A percentile compares a stretch with the other conserved stretches of the same genome.
These are phyloP conservation scores for Lepidurus packardi DNA, from an alignment of 1,140 invertebrate species.

Conservation along the genomic window DNA sequence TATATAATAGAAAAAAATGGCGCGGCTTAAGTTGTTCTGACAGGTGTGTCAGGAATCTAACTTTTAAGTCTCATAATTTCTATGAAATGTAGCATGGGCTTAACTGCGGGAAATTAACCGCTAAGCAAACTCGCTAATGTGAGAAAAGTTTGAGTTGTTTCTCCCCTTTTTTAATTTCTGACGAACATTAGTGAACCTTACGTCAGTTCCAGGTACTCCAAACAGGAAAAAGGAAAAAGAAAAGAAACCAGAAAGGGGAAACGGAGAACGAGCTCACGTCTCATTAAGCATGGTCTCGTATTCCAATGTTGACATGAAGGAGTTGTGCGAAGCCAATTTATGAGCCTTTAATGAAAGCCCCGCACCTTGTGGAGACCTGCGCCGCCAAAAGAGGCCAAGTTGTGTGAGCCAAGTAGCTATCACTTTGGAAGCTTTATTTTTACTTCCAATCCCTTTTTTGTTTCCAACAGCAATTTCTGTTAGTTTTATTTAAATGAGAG, in stretches of 20 bases:
- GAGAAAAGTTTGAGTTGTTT: slow-evolving; percentile 4
- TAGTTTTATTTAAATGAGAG: slow-evolving; percentile 22
- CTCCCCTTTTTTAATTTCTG: neutral
- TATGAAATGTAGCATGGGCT: neutral
- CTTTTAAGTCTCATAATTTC: neutral
- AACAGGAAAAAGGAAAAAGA: neutral
- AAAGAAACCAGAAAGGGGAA: slow-evolving; percentile 6
- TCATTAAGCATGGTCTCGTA: slow-evolving; percentile 19
- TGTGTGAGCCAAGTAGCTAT: slow-evolving; percentile 17
- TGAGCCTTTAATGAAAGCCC: slow-evolving; percentile 21
- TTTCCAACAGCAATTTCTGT: neutral
- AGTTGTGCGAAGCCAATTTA: slow-evolving; percentile 19
- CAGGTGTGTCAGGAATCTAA: neutral
- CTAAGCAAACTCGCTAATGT: slow-evolving; percentile 21
- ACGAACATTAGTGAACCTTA: neutral
- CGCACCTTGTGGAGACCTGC: slow-evolving; percentile 13
- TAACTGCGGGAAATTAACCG: neutral
- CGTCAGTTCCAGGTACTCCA: neutral
- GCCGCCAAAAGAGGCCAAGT: neutral
- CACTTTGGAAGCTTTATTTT: neutral
- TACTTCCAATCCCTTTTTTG: neutral
- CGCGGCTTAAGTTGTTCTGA: slow-evolving; percentile 3
- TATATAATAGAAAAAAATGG: neutral
- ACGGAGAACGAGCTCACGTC: slow-evolving; percentile 11
- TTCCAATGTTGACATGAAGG: slow-evolving; percentile 21